phyloP scores from a whole-genome alignment of 2,797 vertebrate genomes.

The Vespertilio murinus region DNA sequence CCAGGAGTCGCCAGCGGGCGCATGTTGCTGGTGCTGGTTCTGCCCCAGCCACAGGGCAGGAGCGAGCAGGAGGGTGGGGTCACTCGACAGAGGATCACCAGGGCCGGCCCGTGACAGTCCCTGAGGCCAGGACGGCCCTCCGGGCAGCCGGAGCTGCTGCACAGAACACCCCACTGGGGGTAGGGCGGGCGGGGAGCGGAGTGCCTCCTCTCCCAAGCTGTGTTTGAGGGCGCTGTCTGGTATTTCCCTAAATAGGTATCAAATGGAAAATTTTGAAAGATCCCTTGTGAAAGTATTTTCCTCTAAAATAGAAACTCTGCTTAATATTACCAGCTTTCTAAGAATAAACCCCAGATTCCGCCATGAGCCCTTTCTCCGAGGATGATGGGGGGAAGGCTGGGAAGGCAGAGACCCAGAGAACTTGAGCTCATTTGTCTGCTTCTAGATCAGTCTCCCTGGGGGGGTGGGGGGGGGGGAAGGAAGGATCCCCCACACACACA shows the following conservation, averaged over 20 bases:
- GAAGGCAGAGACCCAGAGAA: not conserved
- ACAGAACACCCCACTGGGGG: not conserved
- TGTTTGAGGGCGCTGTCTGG: not conserved
- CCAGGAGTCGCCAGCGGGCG: not conserved
- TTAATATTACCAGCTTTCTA: slow-evolving; percentile 43
- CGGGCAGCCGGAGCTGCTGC: not conserved
- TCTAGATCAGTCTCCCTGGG: not conserved
- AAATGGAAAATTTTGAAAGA: slow-evolving; percentile 57
- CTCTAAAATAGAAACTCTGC: slow-evolving; percentile 58
- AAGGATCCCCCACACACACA: not conserved
- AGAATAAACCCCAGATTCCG: slow-evolving; percentile 26
- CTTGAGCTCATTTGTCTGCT: not conserved
- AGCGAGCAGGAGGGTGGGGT: not conserved
- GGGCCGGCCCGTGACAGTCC: not conserved
- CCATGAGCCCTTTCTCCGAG: slow-evolving; percentile 6
- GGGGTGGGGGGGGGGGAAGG: no score
- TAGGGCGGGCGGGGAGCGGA: not conserved
- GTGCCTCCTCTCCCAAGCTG: not conserved
- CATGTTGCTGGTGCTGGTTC: not conserved
- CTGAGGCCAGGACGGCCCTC: not conserved
- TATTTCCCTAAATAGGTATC: slow-evolving; percentile 58
- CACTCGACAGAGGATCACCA: no score
- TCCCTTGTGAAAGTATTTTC: slow-evolving; percentile 52
- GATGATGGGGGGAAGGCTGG: not conserved
- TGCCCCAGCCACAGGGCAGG: not conserved